Evolutionary conservation across 2,113 vertebrate genomes (phyloP), one percentile per base, ranked within the genome.

Genomic region (Ophthalmolycus amberensis): DNA sequence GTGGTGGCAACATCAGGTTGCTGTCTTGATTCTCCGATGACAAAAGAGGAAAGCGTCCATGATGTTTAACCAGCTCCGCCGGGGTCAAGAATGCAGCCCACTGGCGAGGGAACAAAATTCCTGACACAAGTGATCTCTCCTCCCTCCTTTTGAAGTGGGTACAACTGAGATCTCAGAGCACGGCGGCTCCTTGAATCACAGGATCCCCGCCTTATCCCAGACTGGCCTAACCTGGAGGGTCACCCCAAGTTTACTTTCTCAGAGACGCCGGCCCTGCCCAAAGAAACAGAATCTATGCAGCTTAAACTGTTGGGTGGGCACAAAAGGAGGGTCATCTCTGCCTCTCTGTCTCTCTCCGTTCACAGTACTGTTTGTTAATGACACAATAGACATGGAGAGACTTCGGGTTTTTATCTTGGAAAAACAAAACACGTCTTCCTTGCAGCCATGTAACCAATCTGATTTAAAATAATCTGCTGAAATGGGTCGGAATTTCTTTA

Each of bases 181-280:
- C 40, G 65, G 80, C 83, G 58, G 85, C 88, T 92, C 88, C 91
- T 86, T 58, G 79, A 90, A 90, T 92, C 89, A 34, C 93, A 87
- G 89, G 87, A 89, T 93, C 89, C 72, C 86, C 83, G 69, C 85
- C 79, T 66, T 82, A 91, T 94, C 94, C 94, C 94, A 94, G 94
- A 94, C 95, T 91, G 92, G 93, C 92, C 94, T 95, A 95, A 96
- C 94, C 95, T 95, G 94, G 86, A 92, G 93, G 96, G 96, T 96
- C 96, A 96, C 83, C 90, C 89, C 86, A 75, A 96, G 95, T 96
- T 96, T 96, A 96, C 95, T 96, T 96, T 96, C 96, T 96, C 95
- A 96, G 95, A 95, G 94, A 89, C 78, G 74, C 76, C 79, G 86
- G 90, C 76, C 88, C 90, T 83, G 83, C 85, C 88, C 93, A 94